These are phyloP conservation scores for Meriones unguiculatus DNA, from an alignment of 2,113 vertebrate species.

Conservation along the genomic window DNA sequence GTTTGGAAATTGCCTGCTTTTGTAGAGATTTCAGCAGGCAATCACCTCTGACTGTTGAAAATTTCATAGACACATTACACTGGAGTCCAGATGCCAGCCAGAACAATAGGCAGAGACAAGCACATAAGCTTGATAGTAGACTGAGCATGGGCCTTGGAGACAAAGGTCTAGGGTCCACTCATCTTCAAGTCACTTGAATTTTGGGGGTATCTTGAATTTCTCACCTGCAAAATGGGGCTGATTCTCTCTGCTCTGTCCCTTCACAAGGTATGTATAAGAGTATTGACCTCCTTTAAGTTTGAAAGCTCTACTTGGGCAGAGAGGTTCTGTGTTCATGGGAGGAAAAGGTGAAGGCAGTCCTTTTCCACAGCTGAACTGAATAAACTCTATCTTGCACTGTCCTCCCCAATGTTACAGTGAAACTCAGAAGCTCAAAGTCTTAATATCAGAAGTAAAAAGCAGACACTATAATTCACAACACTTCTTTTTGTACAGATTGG, in stretches of 20 bases:
- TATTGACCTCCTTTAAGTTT: neutral
- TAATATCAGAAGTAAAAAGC: neutral
- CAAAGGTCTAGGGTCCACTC: neutral
- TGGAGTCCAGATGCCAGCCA: neutral
- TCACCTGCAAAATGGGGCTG: neutral
- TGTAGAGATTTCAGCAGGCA: constrained; percentile 1
- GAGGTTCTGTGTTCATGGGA: neutral
- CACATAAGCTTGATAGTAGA: neutral
- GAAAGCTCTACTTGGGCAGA: neutral
- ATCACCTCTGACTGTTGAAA: neutral
- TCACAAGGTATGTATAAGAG: neutral
- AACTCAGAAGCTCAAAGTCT: neutral
- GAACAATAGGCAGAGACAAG: neutral
- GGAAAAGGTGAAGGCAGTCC: too few species aligned
- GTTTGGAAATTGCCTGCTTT: neutral
- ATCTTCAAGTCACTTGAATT: neutral
- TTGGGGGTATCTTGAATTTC: neutral
- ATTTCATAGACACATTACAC: neutral
- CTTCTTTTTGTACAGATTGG: neutral
- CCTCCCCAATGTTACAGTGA: neutral
- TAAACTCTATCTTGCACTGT: neutral
- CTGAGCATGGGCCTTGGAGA: neutral
- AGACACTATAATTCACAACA: neutral
- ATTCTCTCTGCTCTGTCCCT: neutral
- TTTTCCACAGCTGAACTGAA: neutral